Evolutionary conservation across 2,113 vertebrate genomes (phyloP).

Genomic region (Thymallus thymallus): DNA sequence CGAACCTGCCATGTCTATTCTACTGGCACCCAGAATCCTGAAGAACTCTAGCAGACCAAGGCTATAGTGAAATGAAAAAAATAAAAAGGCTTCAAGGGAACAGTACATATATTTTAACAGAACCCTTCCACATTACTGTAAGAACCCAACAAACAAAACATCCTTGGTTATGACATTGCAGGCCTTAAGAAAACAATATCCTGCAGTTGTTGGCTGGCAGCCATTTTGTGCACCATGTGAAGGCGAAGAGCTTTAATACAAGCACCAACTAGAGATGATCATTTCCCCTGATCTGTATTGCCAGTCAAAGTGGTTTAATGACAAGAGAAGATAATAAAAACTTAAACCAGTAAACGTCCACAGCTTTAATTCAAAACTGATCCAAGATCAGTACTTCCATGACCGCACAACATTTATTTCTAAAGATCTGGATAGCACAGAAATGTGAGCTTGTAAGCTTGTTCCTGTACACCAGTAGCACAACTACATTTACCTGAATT

Average conservation of each 20-base stretch:
- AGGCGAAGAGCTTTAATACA: not conserved
- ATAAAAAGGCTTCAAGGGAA: not conserved
- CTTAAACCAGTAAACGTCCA: too few species aligned
- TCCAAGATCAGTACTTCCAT: not conserved
- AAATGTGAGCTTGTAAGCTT: not conserved
- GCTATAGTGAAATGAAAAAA: not conserved
- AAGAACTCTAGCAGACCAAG: slow-evolving; percentile 2
- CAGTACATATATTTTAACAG: not conserved
- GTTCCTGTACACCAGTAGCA: not conserved
- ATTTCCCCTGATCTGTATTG: not conserved
- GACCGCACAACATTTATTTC: not conserved
- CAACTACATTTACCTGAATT: not conserved
- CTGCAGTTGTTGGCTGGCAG: not conserved
- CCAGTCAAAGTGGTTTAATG: not conserved
- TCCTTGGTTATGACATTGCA: not conserved
- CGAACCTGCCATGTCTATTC: not conserved
- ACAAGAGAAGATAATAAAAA: not conserved
- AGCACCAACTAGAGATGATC: not conserved
- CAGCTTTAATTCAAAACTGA: not conserved
- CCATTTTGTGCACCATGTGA: not conserved
- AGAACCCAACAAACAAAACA: not conserved
- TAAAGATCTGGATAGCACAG: not conserved
- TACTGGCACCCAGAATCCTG: not conserved
- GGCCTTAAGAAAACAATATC: too few species aligned
- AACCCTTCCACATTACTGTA: not conserved